A percentile compares a stretch with the other conserved stretches of the same genome.
Conservation (phyloP, 2,888 invertebrate species). For the Microplitis manilae region DNA sequence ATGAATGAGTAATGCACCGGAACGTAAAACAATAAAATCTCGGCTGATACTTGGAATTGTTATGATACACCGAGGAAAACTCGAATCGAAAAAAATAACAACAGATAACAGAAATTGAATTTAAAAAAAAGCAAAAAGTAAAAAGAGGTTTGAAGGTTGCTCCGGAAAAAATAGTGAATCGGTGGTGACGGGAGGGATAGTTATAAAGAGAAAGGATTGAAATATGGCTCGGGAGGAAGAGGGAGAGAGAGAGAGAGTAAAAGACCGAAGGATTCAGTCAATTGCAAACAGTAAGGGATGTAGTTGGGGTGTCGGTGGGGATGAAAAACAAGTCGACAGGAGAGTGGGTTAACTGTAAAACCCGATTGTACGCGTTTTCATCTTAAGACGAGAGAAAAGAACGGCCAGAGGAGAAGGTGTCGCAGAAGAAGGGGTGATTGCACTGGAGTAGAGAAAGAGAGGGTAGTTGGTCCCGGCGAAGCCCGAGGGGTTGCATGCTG, state of each 20-base stretch:
- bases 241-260: slow-evolving; percentile 40
- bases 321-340: slow-evolving; percentile 50
- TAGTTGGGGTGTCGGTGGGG: slow-evolving; percentile 37
- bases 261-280: slow-evolving; percentile 35
- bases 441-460: slow-evolving; percentile 39
- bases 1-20: slow-evolving; percentile 40
- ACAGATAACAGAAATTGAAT: slow-evolving; percentile 44
- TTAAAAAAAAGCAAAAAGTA: neutral
- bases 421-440: slow-evolving; percentile 49
- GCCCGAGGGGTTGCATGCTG: slow-evolving; percentile 49
- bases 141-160: slow-evolving; percentile 59
- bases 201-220: slow-evolving; percentile 45
- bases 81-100: slow-evolving; percentile 49
- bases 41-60: slow-evolving; percentile 41
- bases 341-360: slow-evolving; percentile 68
- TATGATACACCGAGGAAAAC: slow-evolving; percentile 46
- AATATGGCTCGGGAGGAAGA: slow-evolving; percentile 40
- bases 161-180: slow-evolving; percentile 57
- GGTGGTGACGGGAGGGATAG: slow-evolving; percentile 51
- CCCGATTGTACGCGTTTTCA: slow-evolving; percentile 70
- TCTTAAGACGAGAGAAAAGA: slow-evolving; percentile 63
- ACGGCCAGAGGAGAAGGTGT: slow-evolving; percentile 24
- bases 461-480: slow-evolving; percentile 48
- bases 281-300: slow-evolving; percentile 22
- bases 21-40: slow-evolving; percentile 39